Evolutionary conservation across 1,140 invertebrate species (phyloP), one percentile per base, ranked within the genome.

Genomic region (Manduca sexta): DNA sequence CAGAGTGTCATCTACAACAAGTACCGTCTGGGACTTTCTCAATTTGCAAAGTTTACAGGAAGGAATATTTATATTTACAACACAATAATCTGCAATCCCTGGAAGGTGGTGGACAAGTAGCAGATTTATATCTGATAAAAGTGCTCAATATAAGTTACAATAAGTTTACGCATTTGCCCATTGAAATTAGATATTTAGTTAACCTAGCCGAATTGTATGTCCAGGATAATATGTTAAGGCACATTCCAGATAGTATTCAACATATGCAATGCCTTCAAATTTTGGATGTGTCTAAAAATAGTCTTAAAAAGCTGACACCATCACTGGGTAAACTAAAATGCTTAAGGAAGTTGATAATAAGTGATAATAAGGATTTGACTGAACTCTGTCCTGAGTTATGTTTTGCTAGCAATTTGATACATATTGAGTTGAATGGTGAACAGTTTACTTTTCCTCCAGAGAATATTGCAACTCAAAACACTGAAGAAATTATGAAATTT

Each of bases 11-110:
- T 57, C 86, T 94, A 40, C 89, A 88, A 63, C 80, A 88, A 42
- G 88, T 94, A 34, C 93, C 93, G 15, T 86, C 89, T 44, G 92
- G 93, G 41, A 92, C 93, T 52, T 94, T 91, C 84, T 90, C 91
- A 2, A 81, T 93, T 30, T 94, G 93, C 74, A 92, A 91, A 76
- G 92, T 95, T 34, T 92, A 93, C 60, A 88, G 92, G 45, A 95
- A 95, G 84, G 89, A 92, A 59, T 79, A 84, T 35, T 77, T 94
- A 40, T 86, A 89, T 65, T 81, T 94, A 51, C 83, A 92, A 52
- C 84, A 88, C 49, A 95, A 95, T 81, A 86, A 87, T 44, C 77
- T 95, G 48, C 86, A 87, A 45, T 89, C 90, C 37, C 74, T 95
- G n/a, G 88, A 88, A 54, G 90, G 90, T 60, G 92, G 92, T 59